Evolutionary conservation across 2,888 invertebrate species (phyloP), one percentile per base, ranked within the genome.

Genomic region (Chironomus riparius): DNA sequence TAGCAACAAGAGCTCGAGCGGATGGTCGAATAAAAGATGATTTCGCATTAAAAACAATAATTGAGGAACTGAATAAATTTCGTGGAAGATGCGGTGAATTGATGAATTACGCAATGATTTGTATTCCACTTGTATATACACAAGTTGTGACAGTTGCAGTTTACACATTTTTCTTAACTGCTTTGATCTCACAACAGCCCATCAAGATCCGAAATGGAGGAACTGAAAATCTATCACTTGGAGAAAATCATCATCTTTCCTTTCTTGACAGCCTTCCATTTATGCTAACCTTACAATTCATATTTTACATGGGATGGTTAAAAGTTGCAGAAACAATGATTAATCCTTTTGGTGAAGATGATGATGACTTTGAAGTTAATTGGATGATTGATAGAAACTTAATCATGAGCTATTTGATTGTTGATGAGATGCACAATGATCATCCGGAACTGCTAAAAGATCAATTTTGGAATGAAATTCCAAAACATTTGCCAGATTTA

Each of bases 391-490:
- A 97, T 83, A 88, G 96, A 80, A 94, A 81, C 79, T 80, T 83
- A 47, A 83, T 94, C 91, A 93, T 95, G 13, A 92, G 94, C 12
- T 95, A 95, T 84, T 87, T 95, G 82, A 95, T 95, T 79, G 70
- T 70, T 10, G 95, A 96, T 82, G 95, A 95, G 85, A 95, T 95
- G 94, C 95, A 95, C 82, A 92, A 94, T 83, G 93, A 94, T 80
- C 94, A 95, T 85, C 95, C 95, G 0, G 92, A 94, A 82, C 84
- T 95, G 77, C 90, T 95, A 70, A 89, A 88, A 78, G 95, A 95
- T 86, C 94, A 95, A 82, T 95, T 95, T 81, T 95, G 95, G 95
- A 94, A 95, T 81, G 92, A 94, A 81, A 90, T 94, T 82, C 94
- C 94, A 0, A 88, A 89, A 28, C 93, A 94, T 82, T 83, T 95